These are phyloP conservation scores for Noctua pronuba DNA, from an alignment of 2,888 invertebrate genomes.

Conservation along the genomic window DNA sequence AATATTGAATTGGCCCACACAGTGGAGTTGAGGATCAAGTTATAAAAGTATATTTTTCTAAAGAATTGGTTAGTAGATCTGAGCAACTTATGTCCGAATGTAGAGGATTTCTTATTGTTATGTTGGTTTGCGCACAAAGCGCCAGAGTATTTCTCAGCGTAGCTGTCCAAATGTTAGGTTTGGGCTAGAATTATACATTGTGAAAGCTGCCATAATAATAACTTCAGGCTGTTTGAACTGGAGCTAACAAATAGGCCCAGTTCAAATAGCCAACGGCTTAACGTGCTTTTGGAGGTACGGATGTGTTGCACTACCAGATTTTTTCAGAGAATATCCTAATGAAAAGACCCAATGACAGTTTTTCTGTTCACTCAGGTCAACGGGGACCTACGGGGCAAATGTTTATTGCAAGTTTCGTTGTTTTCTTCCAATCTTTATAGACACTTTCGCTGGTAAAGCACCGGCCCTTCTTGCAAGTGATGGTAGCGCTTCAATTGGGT, in stretches of 20 bases:
- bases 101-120: neutral
- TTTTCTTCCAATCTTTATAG: neutral
- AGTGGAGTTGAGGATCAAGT: neutral
- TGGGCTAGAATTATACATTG: neutral
- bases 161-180: neutral
- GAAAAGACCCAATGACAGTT: neutral
- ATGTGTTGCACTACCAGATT: neutral
- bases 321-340: neutral
- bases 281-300: neutral
- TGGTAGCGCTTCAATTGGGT: conserved; percentile 24
- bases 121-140: neutral
- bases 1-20: neutral
- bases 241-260: neutral
- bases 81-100: neutral
- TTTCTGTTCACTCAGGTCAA: neutral
- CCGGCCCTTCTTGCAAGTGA: conserved; percentile 1
- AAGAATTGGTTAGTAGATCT: neutral
- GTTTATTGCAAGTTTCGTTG: neutral
- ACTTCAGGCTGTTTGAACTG: neutral
- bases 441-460: neutral
- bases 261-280: neutral
- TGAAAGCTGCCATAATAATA: neutral
- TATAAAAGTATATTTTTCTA: neutral
- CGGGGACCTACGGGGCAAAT: neutral
- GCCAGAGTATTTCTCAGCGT: neutral